Base-by-base conservation (phyloP, 2,888 invertebrate genomes). In the Drosophila nigricruria region DNA sequence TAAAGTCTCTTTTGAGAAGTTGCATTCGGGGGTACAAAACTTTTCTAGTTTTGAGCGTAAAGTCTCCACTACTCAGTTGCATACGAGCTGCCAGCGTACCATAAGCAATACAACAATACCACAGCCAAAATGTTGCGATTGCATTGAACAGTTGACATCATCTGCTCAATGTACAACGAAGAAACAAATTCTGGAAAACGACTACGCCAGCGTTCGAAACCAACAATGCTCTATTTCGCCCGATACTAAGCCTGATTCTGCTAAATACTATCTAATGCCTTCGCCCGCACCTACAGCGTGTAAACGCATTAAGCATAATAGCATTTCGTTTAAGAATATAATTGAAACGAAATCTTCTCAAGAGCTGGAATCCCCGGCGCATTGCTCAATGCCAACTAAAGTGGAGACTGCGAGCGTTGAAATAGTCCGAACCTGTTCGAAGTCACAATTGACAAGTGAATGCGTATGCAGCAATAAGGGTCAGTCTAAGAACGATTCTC, bases 401-500 rank as follows among this genome's bases (percentile, higher is more conserved):
- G n/a, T 9, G 5, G n/a, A 38, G n/a, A 6, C 42, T 5, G 42
- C 20, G 6, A n/a, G n/a, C n/a, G n/a, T n/a, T n/a, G n/a, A n/a
- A n/a, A n/a, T n/a, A n/a, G n/a, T n/a, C n/a, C 43, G 23, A 23
- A 14, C 2, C 16, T 1, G 16, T 1, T 25, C 25, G 9, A 25
- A 45, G 8, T 9, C 45, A 4, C 4, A n/a, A n/a, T 25, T 34
- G 34, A 18, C 16, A 12, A 27, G 4, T 14, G 34, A 32, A 27
- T 6, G 14, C 8, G 12, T 6, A 8, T 16, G n/a, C 6, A 16
- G 58, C 9, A n/a, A 38, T 16, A 12, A 32, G 0, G 20, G 59
- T 30, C 58, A 60, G 20, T n/a, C 69, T 1, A 76, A 53, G 1
- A 23, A 23, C 0, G 12, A 20, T 27, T 30, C 16, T 20, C 38